Base-by-base conservation (phyloP, 2,888 invertebrate genomes). In the Sympetrum striolatum region DNA sequence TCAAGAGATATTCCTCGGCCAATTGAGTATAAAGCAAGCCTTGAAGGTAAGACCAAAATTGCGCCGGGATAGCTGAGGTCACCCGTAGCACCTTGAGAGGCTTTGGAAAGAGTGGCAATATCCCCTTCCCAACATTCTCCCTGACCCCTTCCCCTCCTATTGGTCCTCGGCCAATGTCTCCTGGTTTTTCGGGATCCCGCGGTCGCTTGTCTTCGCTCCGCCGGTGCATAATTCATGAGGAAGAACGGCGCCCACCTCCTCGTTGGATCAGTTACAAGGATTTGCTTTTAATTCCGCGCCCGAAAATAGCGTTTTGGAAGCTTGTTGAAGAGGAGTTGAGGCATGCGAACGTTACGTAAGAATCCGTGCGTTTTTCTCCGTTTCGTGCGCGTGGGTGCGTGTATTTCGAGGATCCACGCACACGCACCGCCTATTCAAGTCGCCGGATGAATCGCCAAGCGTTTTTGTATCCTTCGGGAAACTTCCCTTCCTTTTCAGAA, bases 221-320 rank as follows among this genome's bases (percentile, higher is more conserved):
- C n/a, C n/a, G 31, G 86, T 86, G 86, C 86, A 86, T 86, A 86
- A 86, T 86, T 86, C 86, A 86, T 86, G 86, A 86, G 86, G 31
- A 25, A 31, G 58, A n/a, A 35, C 37, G n/a, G 5, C 82, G 12
- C 8, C 35, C 58, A 37, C 35, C 86, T 35, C 64, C 60, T 37
- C 37, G 25, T 73, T 37, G 37, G 60, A 86, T 86, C 86, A 22
- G 37, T 60, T 64, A 64, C 64, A 86, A 64, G 60, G 64, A 86
- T 86, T 37, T 12, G 86, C 60, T 86, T 86, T 86, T 86, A 86
- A 86, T 86, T 86, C 58, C 53, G 35, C 10, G 44, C 10, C 31
- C 60, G 37, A 60, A 86, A 86, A 64, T 14, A 73, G 25, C 2
- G 73, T 31, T 31, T 25, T 73, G 73, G 73, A 31, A 31, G 18